Evolutionary conservation across 2,888 invertebrate genomes (phyloP).

Genomic region (Tethea ocularis): DNA sequence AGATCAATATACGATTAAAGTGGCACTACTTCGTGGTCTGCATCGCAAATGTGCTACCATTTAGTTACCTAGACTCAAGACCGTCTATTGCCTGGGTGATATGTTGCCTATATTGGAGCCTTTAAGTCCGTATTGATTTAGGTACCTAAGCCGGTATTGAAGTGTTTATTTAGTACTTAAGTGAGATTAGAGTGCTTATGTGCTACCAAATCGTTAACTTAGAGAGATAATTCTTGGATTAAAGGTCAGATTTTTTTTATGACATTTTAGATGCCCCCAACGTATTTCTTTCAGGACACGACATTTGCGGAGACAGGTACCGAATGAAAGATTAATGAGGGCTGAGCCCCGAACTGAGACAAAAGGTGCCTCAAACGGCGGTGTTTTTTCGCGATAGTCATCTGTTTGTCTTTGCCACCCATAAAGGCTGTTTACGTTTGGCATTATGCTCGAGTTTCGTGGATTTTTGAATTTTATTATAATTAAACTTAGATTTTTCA

Average conservation of each 20-base stretch:
- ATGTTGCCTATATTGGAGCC: constrained; percentile 1
- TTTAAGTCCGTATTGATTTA: not conserved
- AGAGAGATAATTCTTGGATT: too few species aligned
- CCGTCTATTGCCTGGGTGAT: not conserved
- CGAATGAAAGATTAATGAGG: constrained; percentile 56
- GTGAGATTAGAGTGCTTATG: too few species aligned
- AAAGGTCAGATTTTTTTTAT: not conserved
- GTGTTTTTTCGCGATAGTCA: constrained; percentile 22
- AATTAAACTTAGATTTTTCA: not conserved
- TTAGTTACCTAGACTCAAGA: not conserved
- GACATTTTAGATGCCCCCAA: not conserved
- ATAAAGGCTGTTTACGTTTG: not conserved
- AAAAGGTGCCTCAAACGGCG: constrained; percentile 21
- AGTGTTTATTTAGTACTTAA: not conserved
- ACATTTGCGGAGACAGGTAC: constrained; percentile 30
- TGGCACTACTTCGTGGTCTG: not conserved
- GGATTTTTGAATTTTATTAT: too few species aligned
- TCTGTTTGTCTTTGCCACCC: constrained; percentile 15
- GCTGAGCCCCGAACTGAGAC: constrained; percentile 16
- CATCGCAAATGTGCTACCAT: constrained; percentile 7
- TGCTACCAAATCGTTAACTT: too few species aligned
- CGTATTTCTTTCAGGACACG: constrained; percentile 29
- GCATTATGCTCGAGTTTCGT: not conserved
- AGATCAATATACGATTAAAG: not conserved
- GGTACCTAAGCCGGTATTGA: not conserved